These are phyloP conservation scores for Stichopus horrens DNA, from an alignment of 53 echinoderm and acorn worm species.

Conservation along the genomic window DNA sequence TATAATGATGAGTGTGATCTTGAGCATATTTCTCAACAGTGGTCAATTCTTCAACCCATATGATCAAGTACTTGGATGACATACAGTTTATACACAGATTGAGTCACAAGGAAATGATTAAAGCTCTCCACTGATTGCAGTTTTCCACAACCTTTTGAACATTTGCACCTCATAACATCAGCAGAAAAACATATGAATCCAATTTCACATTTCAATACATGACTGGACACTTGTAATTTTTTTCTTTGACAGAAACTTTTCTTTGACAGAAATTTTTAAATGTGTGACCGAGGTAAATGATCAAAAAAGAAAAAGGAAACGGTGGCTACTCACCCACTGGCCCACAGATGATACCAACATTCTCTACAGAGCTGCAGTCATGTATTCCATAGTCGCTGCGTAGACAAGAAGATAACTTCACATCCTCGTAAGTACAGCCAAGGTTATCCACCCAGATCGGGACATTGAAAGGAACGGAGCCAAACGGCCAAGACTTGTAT, in stretches of 20 bases:
- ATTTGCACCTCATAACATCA: neutral
- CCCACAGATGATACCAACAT: conserved; percentile 24
- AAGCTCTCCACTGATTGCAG: too few species aligned
- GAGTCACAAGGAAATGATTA: too few species aligned
- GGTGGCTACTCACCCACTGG: neutral
- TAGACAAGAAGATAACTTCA: neutral
- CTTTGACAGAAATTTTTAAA: neutral
- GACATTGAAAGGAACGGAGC: neutral
- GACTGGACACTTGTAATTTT: too few species aligned
- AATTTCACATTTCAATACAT: too few species aligned
- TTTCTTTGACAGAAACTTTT: too few species aligned
- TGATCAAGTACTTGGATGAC: too few species aligned
- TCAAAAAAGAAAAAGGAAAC: neutral
- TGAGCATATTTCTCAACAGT: too few species aligned
- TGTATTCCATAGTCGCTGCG: neutral
- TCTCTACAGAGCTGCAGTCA: conserved; percentile 18
- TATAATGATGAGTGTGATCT: too few species aligned
- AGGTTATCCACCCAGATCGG: conserved; percentile 32
- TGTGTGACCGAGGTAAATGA: neutral
- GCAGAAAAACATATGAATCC: neutral
- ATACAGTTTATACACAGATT: too few species aligned
- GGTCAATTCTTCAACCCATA: too few species aligned
- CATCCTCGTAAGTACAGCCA: neutral
- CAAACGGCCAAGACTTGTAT: conserved; percentile 19
- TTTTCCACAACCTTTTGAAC: too few species aligned